phyloP scores from a whole-genome alignment of 2,797 vertebrate genomes.

The Neosilurus hyrtlii region DNA sequence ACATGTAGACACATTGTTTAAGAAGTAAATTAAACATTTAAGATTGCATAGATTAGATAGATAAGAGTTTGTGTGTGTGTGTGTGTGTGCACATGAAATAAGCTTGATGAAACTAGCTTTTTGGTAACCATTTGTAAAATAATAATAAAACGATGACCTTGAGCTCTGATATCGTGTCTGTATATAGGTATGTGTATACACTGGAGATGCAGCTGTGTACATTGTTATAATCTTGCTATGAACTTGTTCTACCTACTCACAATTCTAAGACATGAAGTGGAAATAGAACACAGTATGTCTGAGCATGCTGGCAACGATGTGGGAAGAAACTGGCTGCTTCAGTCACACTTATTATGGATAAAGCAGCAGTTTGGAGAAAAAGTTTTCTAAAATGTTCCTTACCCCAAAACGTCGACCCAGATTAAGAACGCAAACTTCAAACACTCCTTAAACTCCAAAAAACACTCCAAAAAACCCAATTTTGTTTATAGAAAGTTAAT shows the following conservation, averaged over 20 bases:
- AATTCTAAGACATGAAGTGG: neutral
- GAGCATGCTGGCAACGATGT: conserved; percentile 1
- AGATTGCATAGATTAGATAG: no score
- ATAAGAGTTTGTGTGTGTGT: no score
- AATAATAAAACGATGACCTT: no score
- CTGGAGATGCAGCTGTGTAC: neutral
- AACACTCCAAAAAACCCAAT: neutral
- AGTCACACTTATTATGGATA: neutral
- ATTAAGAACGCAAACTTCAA: neutral
- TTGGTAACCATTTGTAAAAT: no score
- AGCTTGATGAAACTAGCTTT: no score
- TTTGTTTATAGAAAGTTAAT: no score
- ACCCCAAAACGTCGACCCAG: neutral
- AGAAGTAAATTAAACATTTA: no score
- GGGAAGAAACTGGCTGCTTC: neutral
- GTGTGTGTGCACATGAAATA: no score
- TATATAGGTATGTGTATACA: no score
- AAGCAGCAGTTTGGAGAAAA: neutral
- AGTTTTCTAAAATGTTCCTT: neutral
- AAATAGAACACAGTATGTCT: conserved; percentile 11
- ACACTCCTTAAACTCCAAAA: neutral
- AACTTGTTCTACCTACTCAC: neutral
- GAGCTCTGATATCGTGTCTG: no score
- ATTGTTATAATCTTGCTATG: no score
- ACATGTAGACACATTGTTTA: no score